Evolutionary conservation across 2,888 invertebrate species (phyloP).

Genomic region (Mechanitis messenoides): DNA sequence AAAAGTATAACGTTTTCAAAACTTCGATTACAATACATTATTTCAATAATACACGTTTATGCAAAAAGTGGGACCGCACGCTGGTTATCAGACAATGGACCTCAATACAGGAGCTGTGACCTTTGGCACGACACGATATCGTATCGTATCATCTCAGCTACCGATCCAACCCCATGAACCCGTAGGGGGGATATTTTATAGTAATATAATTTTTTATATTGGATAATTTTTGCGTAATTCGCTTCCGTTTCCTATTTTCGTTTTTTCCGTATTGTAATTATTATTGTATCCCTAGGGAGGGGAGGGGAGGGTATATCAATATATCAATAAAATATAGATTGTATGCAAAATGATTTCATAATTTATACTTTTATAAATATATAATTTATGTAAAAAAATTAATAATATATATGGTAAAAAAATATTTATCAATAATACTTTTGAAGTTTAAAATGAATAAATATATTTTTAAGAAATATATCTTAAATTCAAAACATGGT

Average conservation of each 20-base stretch:
- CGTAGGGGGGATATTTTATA: slow-evolving; percentile 31
- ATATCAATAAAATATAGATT: no score
- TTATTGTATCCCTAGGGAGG: no score
- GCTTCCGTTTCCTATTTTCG: no score
- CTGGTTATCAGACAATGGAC: slow-evolving; percentile 53
- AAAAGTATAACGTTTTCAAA: slow-evolving; percentile 8
- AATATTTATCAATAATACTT: no score
- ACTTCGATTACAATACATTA: slow-evolving; percentile 19
- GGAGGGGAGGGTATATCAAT: no score
- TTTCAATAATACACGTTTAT: slow-evolving; percentile 26
- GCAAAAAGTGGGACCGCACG: slow-evolving; percentile 29
- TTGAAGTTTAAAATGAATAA: background rate
- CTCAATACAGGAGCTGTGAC: slow-evolving; percentile 55
- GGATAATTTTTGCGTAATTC: no score
- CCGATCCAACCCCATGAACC: slow-evolving; percentile 62
- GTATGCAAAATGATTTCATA: no score
- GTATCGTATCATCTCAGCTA: slow-evolving; percentile 59
- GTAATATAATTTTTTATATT: background rate
- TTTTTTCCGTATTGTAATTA: no score
- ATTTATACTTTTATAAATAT: no score
- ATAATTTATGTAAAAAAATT: no score
- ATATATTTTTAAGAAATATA: background rate
- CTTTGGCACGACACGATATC: slow-evolving; percentile 57
- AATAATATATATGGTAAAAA: no score
- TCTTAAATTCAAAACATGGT: slow-evolving; percentile 30